Conservation (phyloP, 2,797 vertebrate species). For the Cynopterus sphinx region DNA sequence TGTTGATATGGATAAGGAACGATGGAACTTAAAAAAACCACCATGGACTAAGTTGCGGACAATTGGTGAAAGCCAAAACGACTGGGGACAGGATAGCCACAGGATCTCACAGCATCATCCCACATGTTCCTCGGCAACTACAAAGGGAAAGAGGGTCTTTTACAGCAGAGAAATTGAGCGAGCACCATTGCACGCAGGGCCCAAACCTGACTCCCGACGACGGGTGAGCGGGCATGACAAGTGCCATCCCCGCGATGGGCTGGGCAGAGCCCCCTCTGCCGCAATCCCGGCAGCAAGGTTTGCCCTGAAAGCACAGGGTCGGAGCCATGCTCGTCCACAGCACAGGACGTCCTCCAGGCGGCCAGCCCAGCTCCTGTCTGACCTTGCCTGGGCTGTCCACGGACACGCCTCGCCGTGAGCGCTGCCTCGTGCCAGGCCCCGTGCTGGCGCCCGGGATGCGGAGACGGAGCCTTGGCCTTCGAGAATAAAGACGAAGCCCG, state of each 20-base stretch:
- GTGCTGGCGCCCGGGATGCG: neutral
- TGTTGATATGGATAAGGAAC: neutral
- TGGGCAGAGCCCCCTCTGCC: neutral
- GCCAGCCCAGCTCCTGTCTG: neutral
- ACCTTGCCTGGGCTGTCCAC: neutral
- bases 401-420: neutral
- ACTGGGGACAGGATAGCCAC: neutral
- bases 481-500: neutral
- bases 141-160: neutral
- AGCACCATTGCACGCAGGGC: too few species aligned
- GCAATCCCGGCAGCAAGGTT: neutral
- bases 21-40: neutral
- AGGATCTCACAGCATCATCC: neutral
- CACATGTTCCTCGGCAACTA: neutral
- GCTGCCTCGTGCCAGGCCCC: neutral
- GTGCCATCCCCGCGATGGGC: accelerated
- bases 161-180: neutral
- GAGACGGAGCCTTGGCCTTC: neutral
- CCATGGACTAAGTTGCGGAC: neutral
- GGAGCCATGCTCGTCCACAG: neutral
- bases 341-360: neutral
- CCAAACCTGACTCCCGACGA: neutral
- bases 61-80: neutral
- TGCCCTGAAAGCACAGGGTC: neutral
- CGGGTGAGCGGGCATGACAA: accelerated